These are phyloP conservation scores for Acipenser oxyrinchus DNA, from an alignment of 2,797 vertebrate species.

Conservation along the genomic window DNA sequence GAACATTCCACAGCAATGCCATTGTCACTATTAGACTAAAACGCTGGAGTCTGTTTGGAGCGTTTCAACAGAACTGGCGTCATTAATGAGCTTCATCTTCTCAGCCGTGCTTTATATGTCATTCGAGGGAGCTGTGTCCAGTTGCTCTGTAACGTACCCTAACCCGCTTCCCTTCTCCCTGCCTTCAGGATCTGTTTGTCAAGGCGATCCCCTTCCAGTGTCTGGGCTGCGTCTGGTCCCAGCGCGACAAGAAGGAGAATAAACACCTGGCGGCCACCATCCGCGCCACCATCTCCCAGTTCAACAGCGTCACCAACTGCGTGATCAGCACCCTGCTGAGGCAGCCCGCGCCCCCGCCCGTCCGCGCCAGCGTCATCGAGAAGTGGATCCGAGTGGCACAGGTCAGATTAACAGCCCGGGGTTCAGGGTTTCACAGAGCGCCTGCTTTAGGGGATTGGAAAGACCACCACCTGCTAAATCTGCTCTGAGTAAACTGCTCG, in stretches of 20 bases:
- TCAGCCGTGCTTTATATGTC: too few relatives aligned
- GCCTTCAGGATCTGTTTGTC: slow-evolving; percentile 62
- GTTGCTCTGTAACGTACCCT: neutral
- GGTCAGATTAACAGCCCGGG: slow-evolving; percentile 39
- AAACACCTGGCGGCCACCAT: slow-evolving; percentile 63
- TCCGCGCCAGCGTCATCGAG: slow-evolving; percentile 66
- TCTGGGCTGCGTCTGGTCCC: slow-evolving; percentile 77
- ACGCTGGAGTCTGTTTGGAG: neutral
- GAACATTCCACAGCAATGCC: too few relatives aligned
- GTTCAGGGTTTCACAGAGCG: neutral
- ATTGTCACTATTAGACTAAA: too few relatives aligned
- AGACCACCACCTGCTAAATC: too few relatives aligned
- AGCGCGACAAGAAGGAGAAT: slow-evolving; percentile 71
- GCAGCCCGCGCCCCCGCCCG: slow-evolving; percentile 31
- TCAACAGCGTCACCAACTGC: slow-evolving; percentile 69
- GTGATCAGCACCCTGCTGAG: slow-evolving; percentile 68
- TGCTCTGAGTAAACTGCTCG: neutral
- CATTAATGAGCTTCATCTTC: too few relatives aligned
- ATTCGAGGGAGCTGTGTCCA: neutral
- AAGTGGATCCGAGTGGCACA: slow-evolving; percentile 75
- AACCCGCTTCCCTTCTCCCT: neutral
- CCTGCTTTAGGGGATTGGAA: neutral
- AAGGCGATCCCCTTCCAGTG: slow-evolving; percentile 70
- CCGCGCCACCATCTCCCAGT: slow-evolving; percentile 73
- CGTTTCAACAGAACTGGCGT: too few relatives aligned